Evolutionary conservation across 2,888 invertebrate species (phyloP), one percentile per base, ranked within the genome.

Genomic region (Xestoiulus laeticollis): DNA sequence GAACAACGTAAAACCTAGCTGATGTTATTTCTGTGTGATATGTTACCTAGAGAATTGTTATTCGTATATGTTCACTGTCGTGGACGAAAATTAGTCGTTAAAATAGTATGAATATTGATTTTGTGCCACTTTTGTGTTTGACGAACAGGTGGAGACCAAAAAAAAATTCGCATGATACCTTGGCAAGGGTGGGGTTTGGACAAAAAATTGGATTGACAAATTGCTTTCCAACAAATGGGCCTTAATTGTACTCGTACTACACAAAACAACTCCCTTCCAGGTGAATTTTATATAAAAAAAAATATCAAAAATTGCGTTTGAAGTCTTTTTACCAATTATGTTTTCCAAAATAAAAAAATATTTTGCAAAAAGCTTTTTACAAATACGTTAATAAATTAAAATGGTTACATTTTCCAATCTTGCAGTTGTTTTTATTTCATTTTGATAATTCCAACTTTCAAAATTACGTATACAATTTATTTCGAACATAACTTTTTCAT

Each of bases 71-170:
- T 12, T 68, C 68, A 26, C 6, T 10, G 22, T 68, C 22, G 68
- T 26, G 22, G 26, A 22, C 10, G 26, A 26, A 6, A 5, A 22
- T 12, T 22, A 48, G 26, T 26, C 68, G 68, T 68, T 68, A 68
- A 68, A 26, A 68, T 1, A 68, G 68, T 68, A 26, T 68, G 68
- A 68, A 68, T 68, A 68, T 68, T 68, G 68, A 68, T 68, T 68
- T 68, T 68, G 68, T 68, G 68, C 12, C 68, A 68, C 6, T 68
- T 68, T 26, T 26, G 26, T 68, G 68, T 68, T 2, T 68, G 68
- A 68, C 68, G 26, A 68, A 68, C 68, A 68, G 68, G 68, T 68
- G 68, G 68, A 68, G 68, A 26, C 68, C 22, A 26, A 68, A 22
- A 26, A 68, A 68, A 68, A 1, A 26, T 22, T 1, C 68, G 10